phyloP scores from a whole-genome alignment of 2,888 invertebrate genomes.

The Xylocampa areola region DNA sequence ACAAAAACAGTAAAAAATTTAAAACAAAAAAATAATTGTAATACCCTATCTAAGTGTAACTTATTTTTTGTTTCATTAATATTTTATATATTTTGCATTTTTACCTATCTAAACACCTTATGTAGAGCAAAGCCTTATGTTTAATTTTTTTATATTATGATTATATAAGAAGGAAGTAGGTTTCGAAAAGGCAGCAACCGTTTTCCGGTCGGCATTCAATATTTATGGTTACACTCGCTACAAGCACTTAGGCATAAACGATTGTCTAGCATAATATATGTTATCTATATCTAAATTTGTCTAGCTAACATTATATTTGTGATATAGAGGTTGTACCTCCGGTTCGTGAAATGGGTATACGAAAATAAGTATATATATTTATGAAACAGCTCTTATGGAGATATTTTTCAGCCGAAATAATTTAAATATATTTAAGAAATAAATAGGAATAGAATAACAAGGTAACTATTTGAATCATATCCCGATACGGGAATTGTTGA shows the following conservation, averaged over 20 bases:
- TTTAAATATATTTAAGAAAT: too few species aligned
- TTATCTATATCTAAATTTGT: slow-evolving; percentile 81
- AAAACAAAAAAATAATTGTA: slow-evolving; percentile 48
- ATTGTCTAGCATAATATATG: slow-evolving; percentile 74
- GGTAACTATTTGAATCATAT: too few species aligned
- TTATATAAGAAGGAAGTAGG: slow-evolving; percentile 60
- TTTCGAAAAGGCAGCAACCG: slow-evolving; percentile 54
- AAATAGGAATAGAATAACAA: too few species aligned
- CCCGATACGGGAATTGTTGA: too few species aligned
- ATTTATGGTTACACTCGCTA: slow-evolving; percentile 56
- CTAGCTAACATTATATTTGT: slow-evolving; percentile 81
- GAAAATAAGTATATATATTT: slow-evolving; percentile 25
- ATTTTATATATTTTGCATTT: slow-evolving; percentile 62
- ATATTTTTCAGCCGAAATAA: too few species aligned
- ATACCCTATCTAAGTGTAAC: slow-evolving; percentile 62
- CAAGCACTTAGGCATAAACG: slow-evolving; percentile 61
- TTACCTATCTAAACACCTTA: slow-evolving; percentile 59
- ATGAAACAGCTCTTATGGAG: background rate
- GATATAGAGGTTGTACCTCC: slow-evolving; percentile 80
- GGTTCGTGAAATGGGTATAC: slow-evolving; percentile 28
- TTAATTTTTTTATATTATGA: slow-evolving; percentile 34
- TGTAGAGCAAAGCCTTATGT: slow-evolving; percentile 54
- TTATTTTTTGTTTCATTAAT: slow-evolving; percentile 50
- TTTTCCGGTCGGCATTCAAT: slow-evolving; percentile 46
- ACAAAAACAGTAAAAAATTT: slow-evolving; percentile 14